Base-by-base conservation (phyloP, 2,113 vertebrate genomes). In the Delphinapterus leucas region DNA sequence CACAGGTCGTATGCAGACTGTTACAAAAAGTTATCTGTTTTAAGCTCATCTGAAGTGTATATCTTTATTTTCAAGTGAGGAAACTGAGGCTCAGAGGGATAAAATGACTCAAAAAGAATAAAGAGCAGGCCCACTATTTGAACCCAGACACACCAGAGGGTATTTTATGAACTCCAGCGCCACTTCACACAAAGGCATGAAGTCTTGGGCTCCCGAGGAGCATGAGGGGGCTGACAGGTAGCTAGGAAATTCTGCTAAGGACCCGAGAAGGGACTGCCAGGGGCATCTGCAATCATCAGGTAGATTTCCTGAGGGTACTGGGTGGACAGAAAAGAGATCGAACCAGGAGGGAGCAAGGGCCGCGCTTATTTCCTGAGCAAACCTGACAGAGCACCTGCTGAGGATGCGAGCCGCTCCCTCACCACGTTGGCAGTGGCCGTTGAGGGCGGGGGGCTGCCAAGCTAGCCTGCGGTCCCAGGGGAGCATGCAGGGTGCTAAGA, bases 361-460 rank as follows among this genome's bases (percentile, higher is more conserved):
- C 55, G 90, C 28, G 95, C 47, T 83, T 33, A 21, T 85, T 90
- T 93, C 5, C 81, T 95, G n/a, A 67, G 93, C 33, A 88, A 49
- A 61, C 8, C 18, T 65, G 88, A 58, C 6, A 7, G 55, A 67
- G 38, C 53, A 26, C 9, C n/a, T 67, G 44, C 18, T 31, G 36
- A 92, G 74, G 80, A 17, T 1, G 1, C 1, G 1, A 13, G 33
- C 20, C 9, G 15, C 28, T 12, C 21, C 26, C 67, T 84, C 63
- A 28, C 31, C 77, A 90, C 3, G 0, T 14, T 90, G 49, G 23
- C 26, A 74, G 9, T 47, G n/a, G 61, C 71, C 44, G 4, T 3
- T 1, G 7, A 38, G 58, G 33, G 5, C 17, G 65, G 38, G 26
- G 6, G 1, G 0, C 41, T 58, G 41, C 86, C 60, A 14, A 44